These are phyloP conservation scores for Ascaphus truei DNA, from an alignment of 2,113 vertebrate genomes.

Conservation along the genomic window DNA sequence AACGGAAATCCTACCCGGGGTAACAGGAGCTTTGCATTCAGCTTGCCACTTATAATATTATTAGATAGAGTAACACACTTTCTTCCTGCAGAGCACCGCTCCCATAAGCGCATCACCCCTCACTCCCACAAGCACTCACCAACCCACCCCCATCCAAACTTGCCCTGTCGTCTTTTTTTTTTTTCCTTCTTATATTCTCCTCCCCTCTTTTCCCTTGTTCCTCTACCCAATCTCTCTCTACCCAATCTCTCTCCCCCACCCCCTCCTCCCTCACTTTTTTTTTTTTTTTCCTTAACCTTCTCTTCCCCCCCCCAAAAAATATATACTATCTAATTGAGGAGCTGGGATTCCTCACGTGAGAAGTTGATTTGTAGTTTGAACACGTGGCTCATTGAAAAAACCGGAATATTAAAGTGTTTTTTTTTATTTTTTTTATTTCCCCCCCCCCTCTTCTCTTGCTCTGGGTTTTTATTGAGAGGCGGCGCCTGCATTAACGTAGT, in stretches of 20 bases:
- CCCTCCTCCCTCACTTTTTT: conserved; percentile 1
- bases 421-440: conserved; percentile 58
- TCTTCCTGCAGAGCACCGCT: not conserved
- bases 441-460: conserved; percentile 41
- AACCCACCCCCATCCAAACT: conserved; percentile 39
- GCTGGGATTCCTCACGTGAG: conserved; percentile 95
- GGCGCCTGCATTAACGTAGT: conserved; percentile 77
- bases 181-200: conserved; percentile 6
- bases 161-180: conserved; percentile 48
- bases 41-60: too few species aligned
- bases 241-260: not conserved
- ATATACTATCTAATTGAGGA: conserved; percentile 85
- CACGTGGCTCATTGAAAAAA: conserved; percentile 98
- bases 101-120: not conserved
- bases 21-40: not conserved
- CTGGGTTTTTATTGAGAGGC: conserved; percentile 72
- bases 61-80: not conserved
- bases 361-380: conserved; percentile 98
- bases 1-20: too few species aligned
- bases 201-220: conserved; percentile 21
- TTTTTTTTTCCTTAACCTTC: conserved; percentile 40
- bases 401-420: conserved; percentile 81
- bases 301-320: conserved; percentile 19
- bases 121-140: conserved; percentile 9
- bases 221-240: conserved; percentile 22